These are phyloP conservation scores for Bujurquina vittata DNA, from an alignment of 2,113 vertebrate species.

Conservation along the genomic window DNA sequence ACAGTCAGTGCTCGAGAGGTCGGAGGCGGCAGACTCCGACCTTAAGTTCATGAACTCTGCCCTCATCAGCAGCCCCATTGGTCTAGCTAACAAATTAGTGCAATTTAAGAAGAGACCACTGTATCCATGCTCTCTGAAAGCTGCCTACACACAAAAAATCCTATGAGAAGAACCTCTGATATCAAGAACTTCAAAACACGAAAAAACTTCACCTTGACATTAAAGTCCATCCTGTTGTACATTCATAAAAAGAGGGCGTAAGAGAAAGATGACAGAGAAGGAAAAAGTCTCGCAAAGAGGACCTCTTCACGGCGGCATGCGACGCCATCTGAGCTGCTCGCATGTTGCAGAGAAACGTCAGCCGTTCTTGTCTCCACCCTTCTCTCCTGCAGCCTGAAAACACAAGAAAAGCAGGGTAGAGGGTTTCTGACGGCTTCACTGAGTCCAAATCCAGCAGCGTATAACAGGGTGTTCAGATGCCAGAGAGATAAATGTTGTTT, in stretches of 20 bases:
- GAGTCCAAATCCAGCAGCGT: no score
- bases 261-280: conserved; percentile 52
- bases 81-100: conserved; percentile 76
- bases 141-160: conserved; percentile 69
- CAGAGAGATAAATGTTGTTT: neutral
- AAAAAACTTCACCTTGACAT: conserved; percentile 50
- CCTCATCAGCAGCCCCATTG: conserved; percentile 57
- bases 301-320: conserved; percentile 20
- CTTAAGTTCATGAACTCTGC: conserved; percentile 30
- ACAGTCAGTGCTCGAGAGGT: conserved; percentile 52
- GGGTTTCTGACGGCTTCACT: neutral
- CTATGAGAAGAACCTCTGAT: conserved; percentile 60
- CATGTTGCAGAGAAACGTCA: conserved; percentile 7
- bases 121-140: conserved; percentile 74
- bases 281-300: conserved; percentile 36
- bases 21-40: conserved; percentile 3
- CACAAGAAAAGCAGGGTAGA: neutral
- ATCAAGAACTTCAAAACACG: conserved; percentile 50
- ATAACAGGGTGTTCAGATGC: neutral
- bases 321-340: conserved; percentile 22
- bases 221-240: conserved; percentile 70
- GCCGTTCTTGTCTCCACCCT: conserved; percentile 77
- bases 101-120: conserved; percentile 76
- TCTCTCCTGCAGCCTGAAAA: conserved; percentile 73
- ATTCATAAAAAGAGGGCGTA: conserved; percentile 71